Percentiles rank a stretch among this genome's conserved stretches.
Conservation (phyloP, 2,888 invertebrate species). For the Drosophila nr. perissopoda region DNA sequence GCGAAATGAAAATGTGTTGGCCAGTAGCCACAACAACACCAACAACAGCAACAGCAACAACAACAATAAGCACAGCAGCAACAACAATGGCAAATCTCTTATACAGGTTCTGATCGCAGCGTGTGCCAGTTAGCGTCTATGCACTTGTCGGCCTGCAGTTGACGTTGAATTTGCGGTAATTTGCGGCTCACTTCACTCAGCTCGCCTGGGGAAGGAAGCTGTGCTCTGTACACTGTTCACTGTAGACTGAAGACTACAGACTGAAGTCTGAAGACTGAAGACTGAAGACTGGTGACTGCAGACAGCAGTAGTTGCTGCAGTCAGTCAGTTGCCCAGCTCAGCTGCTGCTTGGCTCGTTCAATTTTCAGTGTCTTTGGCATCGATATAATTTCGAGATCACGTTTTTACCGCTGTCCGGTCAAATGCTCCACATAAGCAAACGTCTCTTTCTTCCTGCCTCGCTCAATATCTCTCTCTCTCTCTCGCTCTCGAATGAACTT, state of each 20-base stretch:
- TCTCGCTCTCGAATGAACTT: neutral
- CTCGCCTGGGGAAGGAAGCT: slow-evolving; percentile 62
- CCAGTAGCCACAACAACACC: slow-evolving; percentile 58
- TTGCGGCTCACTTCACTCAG: slow-evolving; percentile 48
- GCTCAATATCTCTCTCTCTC: neutral
- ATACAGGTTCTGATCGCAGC: slow-evolving; percentile 71
- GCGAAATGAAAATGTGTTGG: slow-evolving; percentile 80
- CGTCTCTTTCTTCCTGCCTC: slow-evolving; percentile 8
- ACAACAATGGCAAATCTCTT: slow-evolving; percentile 34
- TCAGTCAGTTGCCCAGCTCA: slow-evolving; percentile 33
- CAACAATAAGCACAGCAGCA: slow-evolving; percentile 24
- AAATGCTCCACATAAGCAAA: slow-evolving; percentile 68
- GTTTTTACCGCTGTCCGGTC: slow-evolving; percentile 76
- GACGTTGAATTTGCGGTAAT: slow-evolving; percentile 76
- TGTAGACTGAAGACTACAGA: slow-evolving; percentile 12
- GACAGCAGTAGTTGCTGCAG: slow-evolving; percentile 28
- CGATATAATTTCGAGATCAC: slow-evolving; percentile 80
- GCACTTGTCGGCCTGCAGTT: slow-evolving; percentile 74
- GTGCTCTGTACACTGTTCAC: slow-evolving; percentile 17
- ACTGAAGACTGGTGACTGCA: neutral
- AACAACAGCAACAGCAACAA: slow-evolving; percentile 24
- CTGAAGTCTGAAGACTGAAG: neutral
- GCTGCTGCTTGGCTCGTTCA: slow-evolving; percentile 41
- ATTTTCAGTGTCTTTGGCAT: slow-evolving; percentile 55
- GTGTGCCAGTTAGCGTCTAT: slow-evolving; percentile 77